These are phyloP conservation scores for Noctua janthina DNA, from an alignment of 2,888 invertebrate species.

Conservation along the genomic window DNA sequence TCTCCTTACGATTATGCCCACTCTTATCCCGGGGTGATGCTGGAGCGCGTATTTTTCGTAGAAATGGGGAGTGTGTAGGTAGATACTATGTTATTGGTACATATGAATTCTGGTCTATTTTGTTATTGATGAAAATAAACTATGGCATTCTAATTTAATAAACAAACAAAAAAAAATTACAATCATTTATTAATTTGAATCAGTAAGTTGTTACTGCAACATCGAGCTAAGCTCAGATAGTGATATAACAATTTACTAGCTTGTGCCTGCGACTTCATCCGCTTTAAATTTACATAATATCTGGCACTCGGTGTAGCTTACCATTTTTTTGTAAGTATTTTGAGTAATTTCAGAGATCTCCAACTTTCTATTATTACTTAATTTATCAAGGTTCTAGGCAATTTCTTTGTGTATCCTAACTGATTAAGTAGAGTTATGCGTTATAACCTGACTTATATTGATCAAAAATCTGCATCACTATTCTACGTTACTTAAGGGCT, in stretches of 20 bases:
- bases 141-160: background rate
- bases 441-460: background rate
- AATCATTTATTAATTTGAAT: background rate
- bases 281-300: background rate
- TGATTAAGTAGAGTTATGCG: background rate
- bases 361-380: background rate
- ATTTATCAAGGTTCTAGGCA: background rate
- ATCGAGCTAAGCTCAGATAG: background rate
- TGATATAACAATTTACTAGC: background rate
- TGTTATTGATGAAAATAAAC: background rate
- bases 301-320: background rate
- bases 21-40: conserved; percentile 66
- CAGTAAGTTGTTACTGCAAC: too few species aligned
- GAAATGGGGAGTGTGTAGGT: conserved; percentile 30
- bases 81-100: background rate
- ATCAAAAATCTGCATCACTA: background rate
- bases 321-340: background rate
- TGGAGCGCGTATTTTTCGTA: conserved; percentile 50
- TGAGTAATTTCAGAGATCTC: background rate
- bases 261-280: fast-evolving
- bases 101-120: background rate
- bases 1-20: conserved; percentile 77
- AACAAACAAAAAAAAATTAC: too few species aligned
- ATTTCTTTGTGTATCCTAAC: background rate
- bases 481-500: background rate